Conservation (phyloP, 2,797 vertebrate genomes). For the Hephaestus fuliginosus region DNA sequence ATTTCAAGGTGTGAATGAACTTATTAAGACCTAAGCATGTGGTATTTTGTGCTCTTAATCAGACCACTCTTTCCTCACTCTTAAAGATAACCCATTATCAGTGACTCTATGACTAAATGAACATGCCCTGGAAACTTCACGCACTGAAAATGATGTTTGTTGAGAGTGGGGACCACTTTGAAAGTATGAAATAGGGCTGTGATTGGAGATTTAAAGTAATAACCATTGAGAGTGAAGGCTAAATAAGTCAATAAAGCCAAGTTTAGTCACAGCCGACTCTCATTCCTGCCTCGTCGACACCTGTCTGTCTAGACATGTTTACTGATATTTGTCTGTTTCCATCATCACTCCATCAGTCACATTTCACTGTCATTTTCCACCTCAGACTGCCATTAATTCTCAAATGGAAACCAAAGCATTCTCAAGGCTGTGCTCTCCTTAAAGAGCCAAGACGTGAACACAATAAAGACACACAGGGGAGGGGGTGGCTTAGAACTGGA, state of each 20-base stretch:
- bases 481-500: constrained; percentile 54
- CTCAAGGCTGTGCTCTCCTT: constrained; percentile 67
- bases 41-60: constrained; percentile 55
- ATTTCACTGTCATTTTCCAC: constrained; percentile 78
- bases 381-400: constrained; percentile 79
- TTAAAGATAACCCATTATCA: constrained; percentile 57
- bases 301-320: constrained; percentile 75
- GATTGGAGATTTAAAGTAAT: constrained; percentile 74
- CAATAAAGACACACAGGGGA: constrained; percentile 63
- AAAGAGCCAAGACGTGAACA: constrained; percentile 71
- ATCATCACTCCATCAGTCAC: constrained; percentile 75
- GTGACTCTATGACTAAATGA: constrained; percentile 66
- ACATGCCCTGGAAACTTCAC: constrained; percentile 70
- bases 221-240: constrained; percentile 59
- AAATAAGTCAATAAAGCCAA: constrained; percentile 79
- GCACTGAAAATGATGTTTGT: constrained; percentile 58
- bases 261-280: constrained; percentile 79
- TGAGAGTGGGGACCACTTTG: constrained; percentile 51
- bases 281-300: constrained; percentile 67
- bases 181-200: constrained; percentile 77
- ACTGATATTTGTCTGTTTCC: constrained; percentile 71
- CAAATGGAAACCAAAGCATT: constrained; percentile 88
- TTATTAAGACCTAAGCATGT: constrained; percentile 45
- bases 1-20: constrained; percentile 63
- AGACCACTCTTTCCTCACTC: constrained; percentile 41